Evolutionary conservation across 2,888 invertebrate species (phyloP), one percentile per base, ranked within the genome.

Genomic region (Polyploca ridens): DNA sequence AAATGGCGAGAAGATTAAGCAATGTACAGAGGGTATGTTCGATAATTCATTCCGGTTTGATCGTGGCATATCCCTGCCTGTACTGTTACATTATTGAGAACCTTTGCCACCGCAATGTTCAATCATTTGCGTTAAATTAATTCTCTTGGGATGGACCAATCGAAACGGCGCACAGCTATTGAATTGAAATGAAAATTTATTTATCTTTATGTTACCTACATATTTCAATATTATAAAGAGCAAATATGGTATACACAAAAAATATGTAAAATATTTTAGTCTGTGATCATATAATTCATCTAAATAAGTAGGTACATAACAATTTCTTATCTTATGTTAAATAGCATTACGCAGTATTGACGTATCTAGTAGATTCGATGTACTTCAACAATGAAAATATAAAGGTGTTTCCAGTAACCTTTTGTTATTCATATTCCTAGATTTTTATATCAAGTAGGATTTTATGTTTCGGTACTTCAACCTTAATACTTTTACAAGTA

Each of bases 91-190:
- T 71, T 69, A 75, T 74, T 74, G 66, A 71, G 64, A 64, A 66
- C 60, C 59, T 67, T 66, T 67, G 54, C 62, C 64, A 59, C 44
- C 61, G 61, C 66, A 70, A 72, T 69, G 73, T 73, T 78, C 74
- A 69, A 79, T 80, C 68, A 80, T 79, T 77, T 78, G 72, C 71
- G 71, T 71, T 66, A 64, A 75, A 76, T 77, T 71, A 68, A 77
- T 74, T 76, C 72, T 63, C 69, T 68, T 60, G 69, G 66, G 74
- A 67, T 54, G 66, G 62, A 61, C 64, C 58, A 65, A 67, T 75
- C 68, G 68, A 49, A 67, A 70, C 76, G 58, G 66, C 65, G 64
- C 67, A 41, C 41, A 11, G 41, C 41, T 13, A 65, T 67, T 65
- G 62, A 75, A 72, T 72, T 70, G 68, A n/a, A n/a, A n/a, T 27